A percentile compares a stretch with the other conserved stretches of the same genome.
These are phyloP conservation scores for Microcebus murinus DNA, from an alignment of 2,113 vertebrate genomes.

Conservation along the genomic window DNA sequence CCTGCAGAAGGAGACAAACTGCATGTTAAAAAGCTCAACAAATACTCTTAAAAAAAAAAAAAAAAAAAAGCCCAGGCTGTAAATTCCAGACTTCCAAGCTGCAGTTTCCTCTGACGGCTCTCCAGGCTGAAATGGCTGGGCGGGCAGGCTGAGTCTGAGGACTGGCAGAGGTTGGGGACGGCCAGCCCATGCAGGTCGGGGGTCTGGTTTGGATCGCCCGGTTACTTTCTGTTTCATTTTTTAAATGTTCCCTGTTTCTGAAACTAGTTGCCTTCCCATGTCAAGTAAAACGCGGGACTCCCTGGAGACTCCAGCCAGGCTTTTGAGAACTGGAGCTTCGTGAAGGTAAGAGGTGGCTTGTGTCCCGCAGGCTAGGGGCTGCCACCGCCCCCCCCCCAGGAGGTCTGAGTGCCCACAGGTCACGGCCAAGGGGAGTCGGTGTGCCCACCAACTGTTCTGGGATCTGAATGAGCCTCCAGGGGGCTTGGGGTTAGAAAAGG, in stretches of 20 bases:
- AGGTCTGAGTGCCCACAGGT: background rate
- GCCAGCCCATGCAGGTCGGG: slow-evolving; percentile 1
- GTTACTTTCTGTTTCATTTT: slow-evolving; percentile 58
- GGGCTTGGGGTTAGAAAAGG: background rate
- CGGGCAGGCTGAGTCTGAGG: accelerated
- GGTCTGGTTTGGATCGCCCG: background rate
- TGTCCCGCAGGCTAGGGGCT: accelerated
- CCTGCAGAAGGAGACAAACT: slow-evolving; percentile 84
- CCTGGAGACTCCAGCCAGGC: slow-evolving; percentile 44
- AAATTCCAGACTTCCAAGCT: slow-evolving; percentile 9
- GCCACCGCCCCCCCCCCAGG: accelerated
- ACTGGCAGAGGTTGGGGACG: background rate
- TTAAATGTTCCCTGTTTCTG: slow-evolving; percentile 48
- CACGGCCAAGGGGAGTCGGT: background rate
- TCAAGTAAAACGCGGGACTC: slow-evolving; percentile 43
- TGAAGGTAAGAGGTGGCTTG: slow-evolving; percentile 61
- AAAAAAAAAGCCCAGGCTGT: background rate
- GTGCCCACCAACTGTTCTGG: background rate
- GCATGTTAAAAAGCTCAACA: slow-evolving; percentile 82
- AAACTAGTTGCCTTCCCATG: background rate
- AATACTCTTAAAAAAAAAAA: slow-evolving; percentile 33
- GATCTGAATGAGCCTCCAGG: slow-evolving; percentile 28
- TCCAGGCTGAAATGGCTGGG: accelerated
- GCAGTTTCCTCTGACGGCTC: slow-evolving; percentile 51
- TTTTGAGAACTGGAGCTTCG: slow-evolving; percentile 32